Base-by-base conservation (phyloP, 1,140 invertebrate genomes). In the Colletes latitarsis region DNA sequence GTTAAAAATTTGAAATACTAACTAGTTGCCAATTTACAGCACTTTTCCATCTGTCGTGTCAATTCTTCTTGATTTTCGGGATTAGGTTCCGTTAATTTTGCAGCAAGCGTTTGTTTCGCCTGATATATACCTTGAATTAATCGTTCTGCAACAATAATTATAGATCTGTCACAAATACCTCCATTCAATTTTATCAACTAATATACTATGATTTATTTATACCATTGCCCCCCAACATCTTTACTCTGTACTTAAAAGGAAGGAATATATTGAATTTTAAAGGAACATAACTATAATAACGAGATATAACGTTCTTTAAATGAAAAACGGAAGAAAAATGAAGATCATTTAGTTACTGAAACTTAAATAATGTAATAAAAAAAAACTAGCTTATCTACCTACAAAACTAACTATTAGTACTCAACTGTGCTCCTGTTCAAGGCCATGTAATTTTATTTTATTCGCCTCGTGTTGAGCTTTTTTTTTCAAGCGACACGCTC, bases 391-490 rank as follows among this genome's bases (percentile, higher is more conserved):
- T 67, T 6, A 49, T 67, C 15, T 14, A 75, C 0, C 15, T 12
- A 76, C 17, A 21, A 69, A 3, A 49, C 5, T n/a, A 63, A 78
- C 14, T 39, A 49, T 43, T 12, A 41, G 46, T 87, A 92, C 90
- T 92, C 58, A 91, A 98, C 98, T 97, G 91, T 99, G 98, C 94
- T 99, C 98, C 90, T 96, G 95, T 94, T 99, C 97, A 67, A 99
- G 94, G 43, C 98, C 98, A 92, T 96, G 97, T 4, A 99, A 94
- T 94, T 99, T 99, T 53, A 99, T 96, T 93, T 98, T 98, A 89
- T 98, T 98, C 4, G 98, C 98, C 93, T 98, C 98, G 91, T 98
- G 98, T 91, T 98, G 98, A 14, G 98, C 98, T 92, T 98, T 98
- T 91, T 98, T 98, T 94, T 98, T 98, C 81, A 98, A 93, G 71